phyloP scores from a whole-genome alignment of 2,888 invertebrate species.

The Therioaphis trifolii region DNA sequence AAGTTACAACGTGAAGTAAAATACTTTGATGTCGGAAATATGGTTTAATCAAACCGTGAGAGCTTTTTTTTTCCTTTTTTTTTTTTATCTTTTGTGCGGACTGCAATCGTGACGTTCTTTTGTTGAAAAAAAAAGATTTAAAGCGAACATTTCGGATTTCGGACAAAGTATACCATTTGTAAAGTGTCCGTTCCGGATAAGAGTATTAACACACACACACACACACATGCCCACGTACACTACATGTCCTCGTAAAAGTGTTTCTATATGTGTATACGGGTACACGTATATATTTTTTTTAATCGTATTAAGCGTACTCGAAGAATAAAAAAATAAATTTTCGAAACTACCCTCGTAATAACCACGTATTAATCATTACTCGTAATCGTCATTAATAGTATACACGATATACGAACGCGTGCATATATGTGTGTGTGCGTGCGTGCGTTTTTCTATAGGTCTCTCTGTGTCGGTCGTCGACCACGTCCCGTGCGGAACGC shows the following conservation, averaged over 20 bases:
- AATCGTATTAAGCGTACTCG: background rate
- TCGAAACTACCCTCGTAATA: conserved; percentile 1
- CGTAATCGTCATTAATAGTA: background rate
- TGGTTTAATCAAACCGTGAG: background rate
- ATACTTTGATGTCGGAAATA: too few species aligned
- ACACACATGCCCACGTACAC: too few species aligned
- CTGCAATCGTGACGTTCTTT: too few species aligned
- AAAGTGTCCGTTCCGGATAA: conserved; percentile 15
- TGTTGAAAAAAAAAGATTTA: conserved; percentile 18
- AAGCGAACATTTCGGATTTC: conserved; percentile 11
- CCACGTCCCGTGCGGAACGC: background rate
- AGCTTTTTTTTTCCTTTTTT: background rate
- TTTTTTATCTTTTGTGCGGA: too few species aligned
- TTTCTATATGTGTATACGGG: too few species aligned
- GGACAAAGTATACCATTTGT: conserved; percentile 7
- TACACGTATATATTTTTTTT: conserved; percentile 18
- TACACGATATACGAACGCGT: background rate
- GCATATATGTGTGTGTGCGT: too few species aligned
- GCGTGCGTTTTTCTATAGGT: too few species aligned
- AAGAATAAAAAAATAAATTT: background rate
- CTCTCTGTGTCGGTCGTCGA: too few species aligned
- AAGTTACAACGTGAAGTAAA: too few species aligned
- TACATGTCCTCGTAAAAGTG: background rate
- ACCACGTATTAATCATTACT: background rate
- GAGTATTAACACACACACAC: conserved; percentile 12